Evolutionary conservation across 2,113 vertebrate species (phyloP).

Genomic region (Oreochromis tanganicae): DNA sequence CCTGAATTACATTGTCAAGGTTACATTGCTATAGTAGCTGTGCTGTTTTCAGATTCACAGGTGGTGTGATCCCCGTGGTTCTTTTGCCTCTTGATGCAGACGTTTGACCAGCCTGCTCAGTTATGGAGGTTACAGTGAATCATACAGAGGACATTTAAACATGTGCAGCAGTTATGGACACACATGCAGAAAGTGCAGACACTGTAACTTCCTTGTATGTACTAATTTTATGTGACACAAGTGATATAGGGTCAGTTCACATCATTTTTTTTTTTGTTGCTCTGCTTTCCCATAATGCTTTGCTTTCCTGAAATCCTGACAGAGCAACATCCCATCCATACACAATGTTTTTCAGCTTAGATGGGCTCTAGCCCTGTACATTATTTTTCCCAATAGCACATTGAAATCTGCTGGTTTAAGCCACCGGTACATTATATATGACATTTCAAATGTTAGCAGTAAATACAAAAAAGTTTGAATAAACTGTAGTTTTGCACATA

Average conservation of each 20-base stretch:
- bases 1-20: constrained; percentile 61
- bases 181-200: background rate
- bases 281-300: constrained; percentile 34
- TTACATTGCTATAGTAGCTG: constrained; percentile 38
- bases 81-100: background rate
- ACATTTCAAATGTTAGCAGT: background rate
- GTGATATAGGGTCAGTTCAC: background rate
- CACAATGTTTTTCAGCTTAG: constrained; percentile 17
- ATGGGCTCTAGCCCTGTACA: background rate
- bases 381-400: background rate
- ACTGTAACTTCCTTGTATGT: background rate
- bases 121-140: constrained; percentile 8
- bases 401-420: background rate
- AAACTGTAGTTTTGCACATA: background rate
- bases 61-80: background rate
- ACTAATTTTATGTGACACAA: background rate
- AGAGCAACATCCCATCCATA: constrained; percentile 1
- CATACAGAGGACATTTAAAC: constrained; percentile 6
- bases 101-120: background rate
- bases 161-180: constrained; percentile 5
- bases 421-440: background rate
- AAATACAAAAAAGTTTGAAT: background rate
- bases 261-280: background rate
- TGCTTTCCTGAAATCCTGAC: constrained; percentile 3
- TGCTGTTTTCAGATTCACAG: constrained; percentile 28